These are phyloP conservation scores for Tetranychus truncatus DNA, from an alignment of 2,888 invertebrate species.

Conservation along the genomic window DNA sequence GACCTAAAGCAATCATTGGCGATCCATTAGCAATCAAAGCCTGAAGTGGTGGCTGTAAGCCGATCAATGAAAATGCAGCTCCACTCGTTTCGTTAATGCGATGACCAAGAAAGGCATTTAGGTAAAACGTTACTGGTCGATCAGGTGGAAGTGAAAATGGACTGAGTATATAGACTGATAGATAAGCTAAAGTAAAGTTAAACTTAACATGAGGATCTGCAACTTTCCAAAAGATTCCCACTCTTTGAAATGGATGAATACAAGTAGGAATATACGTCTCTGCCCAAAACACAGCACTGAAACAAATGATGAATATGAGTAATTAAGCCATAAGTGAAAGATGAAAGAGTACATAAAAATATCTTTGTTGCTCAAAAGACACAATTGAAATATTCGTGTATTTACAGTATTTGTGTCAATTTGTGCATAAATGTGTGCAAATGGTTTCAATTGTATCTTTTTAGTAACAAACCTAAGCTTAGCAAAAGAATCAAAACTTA, in stretches of 20 bases:
- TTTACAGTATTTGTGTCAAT: too few species aligned
- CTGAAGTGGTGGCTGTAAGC: constrained; percentile 15
- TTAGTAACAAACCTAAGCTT: neutral
- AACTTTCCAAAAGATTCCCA: constrained; percentile 19
- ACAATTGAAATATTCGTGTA: too few species aligned
- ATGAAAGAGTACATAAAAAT: too few species aligned
- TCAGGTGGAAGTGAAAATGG: constrained; percentile 20
- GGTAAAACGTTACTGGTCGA: constrained; percentile 15
- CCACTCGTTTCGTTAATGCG: constrained; percentile 18
- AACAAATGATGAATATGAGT: neutral
- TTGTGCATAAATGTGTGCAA: too few species aligned
- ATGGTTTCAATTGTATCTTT: too few species aligned
- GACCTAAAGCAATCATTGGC: constrained; percentile 18
- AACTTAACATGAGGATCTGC: constrained; percentile 18
- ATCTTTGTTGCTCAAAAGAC: too few species aligned
- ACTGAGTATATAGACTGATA: constrained; percentile 13
- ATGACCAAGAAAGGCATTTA: constrained; percentile 19
- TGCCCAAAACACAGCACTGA: constrained; percentile 14
- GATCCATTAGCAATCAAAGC: constrained; percentile 17
- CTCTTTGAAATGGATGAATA: constrained; percentile 18
- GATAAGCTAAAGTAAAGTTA: constrained; percentile 15
- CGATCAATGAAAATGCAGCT: constrained; percentile 17
- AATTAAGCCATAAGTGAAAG: too few species aligned
- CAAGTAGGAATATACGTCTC: constrained; percentile 20
- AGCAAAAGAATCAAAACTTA: constrained; percentile 10